phyloP scores from a whole-genome alignment of 2,888 invertebrate genomes.

The Gymnosoma rotundatum region DNA sequence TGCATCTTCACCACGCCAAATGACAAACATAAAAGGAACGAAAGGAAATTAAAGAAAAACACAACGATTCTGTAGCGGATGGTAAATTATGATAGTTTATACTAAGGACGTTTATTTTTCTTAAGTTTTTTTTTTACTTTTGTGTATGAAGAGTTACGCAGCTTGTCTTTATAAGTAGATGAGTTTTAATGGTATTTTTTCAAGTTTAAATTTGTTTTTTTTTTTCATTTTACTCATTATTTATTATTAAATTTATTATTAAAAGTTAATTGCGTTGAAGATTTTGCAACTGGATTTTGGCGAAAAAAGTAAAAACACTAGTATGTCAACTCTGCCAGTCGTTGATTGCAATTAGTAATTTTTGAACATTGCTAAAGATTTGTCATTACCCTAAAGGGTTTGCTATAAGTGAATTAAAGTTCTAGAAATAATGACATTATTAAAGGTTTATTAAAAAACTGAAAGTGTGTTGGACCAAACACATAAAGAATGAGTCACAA shows the following conservation, averaged over 20 bases:
- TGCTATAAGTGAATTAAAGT: too few species aligned
- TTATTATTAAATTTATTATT: conserved; percentile 54
- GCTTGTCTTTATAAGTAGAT: neutral
- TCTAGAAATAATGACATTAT: too few species aligned
- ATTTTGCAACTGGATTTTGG: conserved; percentile 21
- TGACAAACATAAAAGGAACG: conserved; percentile 36
- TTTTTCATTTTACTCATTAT: too few species aligned
- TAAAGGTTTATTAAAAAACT: too few species aligned
- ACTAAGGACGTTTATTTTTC: conserved; percentile 31
- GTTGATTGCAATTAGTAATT: conserved; percentile 44
- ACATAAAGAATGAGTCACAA: too few species aligned
- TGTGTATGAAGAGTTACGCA: conserved; percentile 4
- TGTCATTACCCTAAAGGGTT: too few species aligned
- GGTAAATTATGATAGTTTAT: conserved; percentile 68
- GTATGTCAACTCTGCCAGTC: conserved; percentile 36
- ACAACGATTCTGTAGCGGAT: conserved; percentile 40
- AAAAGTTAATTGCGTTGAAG: conserved; percentile 65
- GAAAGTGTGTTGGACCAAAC: too few species aligned
- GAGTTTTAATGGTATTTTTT: neutral
- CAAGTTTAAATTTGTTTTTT: conserved; percentile 48
- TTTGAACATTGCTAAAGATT: neutral
- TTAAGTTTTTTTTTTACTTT: neutral
- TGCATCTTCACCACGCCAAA: conserved; percentile 36
- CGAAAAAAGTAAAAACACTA: neutral
- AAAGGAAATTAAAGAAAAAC: conserved; percentile 58